Evolutionary conservation across 2,113 vertebrate species (phyloP), one percentile per base, ranked within the genome.

Genomic region (Ochotona curzoniae): DNA sequence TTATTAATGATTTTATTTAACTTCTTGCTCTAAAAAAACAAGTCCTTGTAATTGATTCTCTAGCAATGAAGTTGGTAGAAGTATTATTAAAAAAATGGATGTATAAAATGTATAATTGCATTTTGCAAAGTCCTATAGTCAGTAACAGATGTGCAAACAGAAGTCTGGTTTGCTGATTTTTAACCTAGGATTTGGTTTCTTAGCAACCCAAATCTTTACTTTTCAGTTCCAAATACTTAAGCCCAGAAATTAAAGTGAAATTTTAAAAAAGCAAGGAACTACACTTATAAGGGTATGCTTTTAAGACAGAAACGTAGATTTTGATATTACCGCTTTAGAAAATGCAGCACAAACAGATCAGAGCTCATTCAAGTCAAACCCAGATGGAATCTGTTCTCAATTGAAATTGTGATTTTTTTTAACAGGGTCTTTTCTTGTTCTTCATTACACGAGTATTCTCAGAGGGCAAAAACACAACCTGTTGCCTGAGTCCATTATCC

Each of bases 131-230:
- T 54, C 54, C 35, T 75, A 49, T 10, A 61, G 57, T 95, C 44
- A 73, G 20, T 75, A 76, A 91, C 38, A 89, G 66, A 67, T 87
- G n/a, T 89, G 66, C 71, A 74, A 90, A 95, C 70, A 89, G 60
- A 81, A 89, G 51, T 47, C 11, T 83, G 3, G 7, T 70, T 78
- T 64, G 82, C 44, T n/a, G 60, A 92, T 84, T 93, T 92, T 94
- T 89, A 91, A 38, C 71, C 67, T 67, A 81, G 12, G 67, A 83
- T 12, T 83, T 63, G 26, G 71, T 95, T 21, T 95, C 91, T 91
- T 94, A 94, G 90, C 61, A 89, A 95, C 83, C 32, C 9, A 88
- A 35, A 3, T 54, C 23, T 91, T 70, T 32, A 70, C 51, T 67
- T 83, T 47, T 35, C 38, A 78, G 25, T 61, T 49, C 51, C 44